Evolutionary conservation across 37 sponge, comb jelly and placozoan species (phyloP), one percentile per base, ranked within the genome.

Genomic region (Bolinopsis microptera): DNA sequence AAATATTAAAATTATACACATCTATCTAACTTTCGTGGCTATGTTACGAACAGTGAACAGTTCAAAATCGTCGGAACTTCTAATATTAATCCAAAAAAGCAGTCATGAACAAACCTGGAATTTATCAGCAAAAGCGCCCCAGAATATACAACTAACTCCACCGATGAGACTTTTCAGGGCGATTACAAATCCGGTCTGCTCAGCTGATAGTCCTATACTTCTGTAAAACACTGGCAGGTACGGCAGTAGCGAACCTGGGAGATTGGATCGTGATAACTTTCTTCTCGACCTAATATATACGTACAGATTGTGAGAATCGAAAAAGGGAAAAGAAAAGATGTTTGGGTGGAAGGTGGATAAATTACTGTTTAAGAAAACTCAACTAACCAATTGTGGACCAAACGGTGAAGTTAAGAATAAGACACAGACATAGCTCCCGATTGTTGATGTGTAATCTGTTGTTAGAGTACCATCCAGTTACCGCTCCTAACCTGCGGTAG

Each of bases 141-240:
- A 72, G 31, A 72, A 72, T 8, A 72, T 21, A n/a, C 75, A 72
- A n/a, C 75, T 72, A n/a, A 72, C 31, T 5, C 31, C 75, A n/a
- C 75, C 75, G 26, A 72, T 28, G 5, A 72, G 31, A 72, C 75
- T 72, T 28, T 72, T 72, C 3, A 72, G 75, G 18, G 75, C 75
- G 26, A 72, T 72, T 23, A 72, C 75, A 72, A 72, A 72, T 24
- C 75, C 75, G 18, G 75, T 72, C 18, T 72, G 75, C 31, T 72
- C 75, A 72, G 75, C 75, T 72, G 75, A 72, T 8, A 72, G 75
- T n/a, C 75, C 75, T 24, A 72, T 72, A 72, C 75, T 72, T 28
- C 75, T n/a, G 75, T 72, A 72, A 72, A 72, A 72, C 75, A 72
- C 75, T 5, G 75, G 75, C 2, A 72, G 75, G 31, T 72, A 72